These are phyloP conservation scores for Sycophila texana DNA, from an alignment of 2,888 invertebrate genomes.

Conservation along the genomic window DNA sequence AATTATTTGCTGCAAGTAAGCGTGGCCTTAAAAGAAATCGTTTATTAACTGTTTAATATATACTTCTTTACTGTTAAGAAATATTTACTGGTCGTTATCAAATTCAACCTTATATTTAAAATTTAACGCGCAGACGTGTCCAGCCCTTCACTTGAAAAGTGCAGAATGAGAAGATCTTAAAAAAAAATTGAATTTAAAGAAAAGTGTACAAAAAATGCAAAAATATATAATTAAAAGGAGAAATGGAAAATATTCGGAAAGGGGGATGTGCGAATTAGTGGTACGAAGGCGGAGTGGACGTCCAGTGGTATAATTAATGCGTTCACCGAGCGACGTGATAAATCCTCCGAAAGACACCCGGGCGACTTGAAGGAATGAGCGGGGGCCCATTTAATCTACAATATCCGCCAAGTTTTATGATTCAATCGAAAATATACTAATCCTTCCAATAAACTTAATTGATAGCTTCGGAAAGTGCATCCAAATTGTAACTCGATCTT, in stretches of 20 bases:
- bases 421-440: conserved; percentile 40
- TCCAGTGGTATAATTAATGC: conserved; percentile 44
- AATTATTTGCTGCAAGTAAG: too few relatives aligned
- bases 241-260: conserved; percentile 5
- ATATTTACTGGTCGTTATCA: too few relatives aligned
- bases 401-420: conserved; percentile 13
- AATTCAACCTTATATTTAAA: too few relatives aligned
- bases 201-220: neutral
- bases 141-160: neutral
- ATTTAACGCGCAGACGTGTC: too few relatives aligned
- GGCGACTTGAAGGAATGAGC: neutral
- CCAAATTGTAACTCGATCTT: neutral
- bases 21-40: too few relatives aligned
- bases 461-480: neutral
- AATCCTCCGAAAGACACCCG: conserved; percentile 34
- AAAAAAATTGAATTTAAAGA: neutral
- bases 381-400: conserved; percentile 36
- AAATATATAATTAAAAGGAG: conserved; percentile 13
- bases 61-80: too few relatives aligned
- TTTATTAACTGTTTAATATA: too few relatives aligned
- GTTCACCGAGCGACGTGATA: conserved; percentile 33
- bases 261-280: conserved; percentile 2
- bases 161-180: neutral
- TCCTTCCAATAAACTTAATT: conserved; percentile 37
- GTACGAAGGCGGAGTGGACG: conserved; percentile 13